Evolutionary conservation across 1,140 invertebrate species (phyloP).

Genomic region (Sminthurinus signatus): DNA sequence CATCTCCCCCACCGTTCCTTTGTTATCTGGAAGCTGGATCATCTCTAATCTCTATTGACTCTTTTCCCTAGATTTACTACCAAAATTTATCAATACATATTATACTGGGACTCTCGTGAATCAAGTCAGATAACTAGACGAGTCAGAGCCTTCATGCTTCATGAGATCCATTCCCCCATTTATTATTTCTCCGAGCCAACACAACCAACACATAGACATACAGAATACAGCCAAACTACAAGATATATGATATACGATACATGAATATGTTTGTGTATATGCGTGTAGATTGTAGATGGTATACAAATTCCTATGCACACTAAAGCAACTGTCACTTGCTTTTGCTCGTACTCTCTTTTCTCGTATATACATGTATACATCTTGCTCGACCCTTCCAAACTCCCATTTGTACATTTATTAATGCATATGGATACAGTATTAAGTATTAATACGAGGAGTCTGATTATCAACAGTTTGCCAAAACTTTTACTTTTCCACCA

Average conservation of each 20-base stretch:
- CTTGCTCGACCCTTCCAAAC: neutral
- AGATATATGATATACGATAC: too few species aligned
- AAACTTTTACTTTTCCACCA: neutral
- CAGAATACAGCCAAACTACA: too few species aligned
- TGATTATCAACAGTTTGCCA: constrained; percentile 16
- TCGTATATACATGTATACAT: neutral
- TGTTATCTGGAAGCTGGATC: constrained; percentile 10
- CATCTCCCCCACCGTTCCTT: neutral
- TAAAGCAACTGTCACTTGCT: too few species aligned
- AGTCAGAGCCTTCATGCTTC: constrained; percentile 13
- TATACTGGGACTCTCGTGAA: constrained; percentile 2
- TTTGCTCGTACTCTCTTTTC: too few species aligned
- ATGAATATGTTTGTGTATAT: too few species aligned
- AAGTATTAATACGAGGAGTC: too few species aligned
- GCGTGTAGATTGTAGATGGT: too few species aligned
- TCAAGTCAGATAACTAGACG: constrained; percentile 13
- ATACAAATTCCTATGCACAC: too few species aligned
- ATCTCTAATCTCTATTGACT: constrained; percentile 17
- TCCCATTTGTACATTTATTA: neutral
- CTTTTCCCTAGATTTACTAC: constrained; percentile 12
- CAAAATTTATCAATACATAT: constrained; percentile 12
- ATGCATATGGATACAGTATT: too few species aligned
- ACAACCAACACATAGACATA: too few species aligned
- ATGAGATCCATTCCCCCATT: constrained; percentile 2
- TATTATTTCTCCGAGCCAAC: constrained; percentile 7